phyloP scores from a whole-genome alignment of 2,113 vertebrate species.

The Nycticebus coucang region DNA sequence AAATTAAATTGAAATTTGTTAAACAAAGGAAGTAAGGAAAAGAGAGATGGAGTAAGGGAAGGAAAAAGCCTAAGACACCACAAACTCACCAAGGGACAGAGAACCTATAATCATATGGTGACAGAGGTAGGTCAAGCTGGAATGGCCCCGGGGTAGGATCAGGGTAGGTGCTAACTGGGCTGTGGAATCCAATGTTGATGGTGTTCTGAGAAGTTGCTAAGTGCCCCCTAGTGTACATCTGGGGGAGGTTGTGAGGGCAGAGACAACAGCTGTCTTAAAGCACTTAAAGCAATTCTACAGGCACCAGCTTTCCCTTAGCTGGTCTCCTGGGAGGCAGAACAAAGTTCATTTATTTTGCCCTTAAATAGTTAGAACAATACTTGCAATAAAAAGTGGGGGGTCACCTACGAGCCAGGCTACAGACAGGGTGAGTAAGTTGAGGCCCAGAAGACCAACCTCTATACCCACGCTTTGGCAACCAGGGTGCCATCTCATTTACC shows the following conservation, averaged over 20 bases:
- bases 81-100: background rate
- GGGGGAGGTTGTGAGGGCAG: background rate
- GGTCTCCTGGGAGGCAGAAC: background rate
- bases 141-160: background rate
- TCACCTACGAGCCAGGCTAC: background rate
- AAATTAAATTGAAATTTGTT: slow-evolving; percentile 13
- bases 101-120: background rate
- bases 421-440: background rate
- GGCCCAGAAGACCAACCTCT: background rate
- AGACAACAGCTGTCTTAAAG: background rate
- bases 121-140: background rate
- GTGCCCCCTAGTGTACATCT: too few relatives aligned
- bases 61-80: background rate
- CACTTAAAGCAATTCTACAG: background rate
- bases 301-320: background rate
- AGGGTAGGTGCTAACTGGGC: background rate
- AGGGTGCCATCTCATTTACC: background rate
- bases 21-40: background rate
- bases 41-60: background rate
- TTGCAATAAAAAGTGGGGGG: background rate
- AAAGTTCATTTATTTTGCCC: background rate
- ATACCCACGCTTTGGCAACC: background rate
- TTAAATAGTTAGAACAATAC: background rate
- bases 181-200: background rate
- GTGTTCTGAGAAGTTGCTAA: background rate